Evolutionary conservation across 2,113 vertebrate genomes (phyloP).

Genomic region (Sceloporus undulatus): DNA sequence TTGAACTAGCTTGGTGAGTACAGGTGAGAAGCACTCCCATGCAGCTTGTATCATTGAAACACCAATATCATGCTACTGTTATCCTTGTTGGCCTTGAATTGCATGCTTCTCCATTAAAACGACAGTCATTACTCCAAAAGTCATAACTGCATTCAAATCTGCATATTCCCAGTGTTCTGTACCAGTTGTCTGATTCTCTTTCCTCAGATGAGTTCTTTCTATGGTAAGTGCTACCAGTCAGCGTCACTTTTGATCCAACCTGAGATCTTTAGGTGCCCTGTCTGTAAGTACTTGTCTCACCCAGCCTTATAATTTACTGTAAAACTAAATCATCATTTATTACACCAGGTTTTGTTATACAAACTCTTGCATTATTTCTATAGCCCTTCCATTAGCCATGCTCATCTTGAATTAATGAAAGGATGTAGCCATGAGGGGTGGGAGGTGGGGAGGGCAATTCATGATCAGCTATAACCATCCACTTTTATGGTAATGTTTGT

Average conservation of each 20-base stretch:
- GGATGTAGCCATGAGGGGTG: no score
- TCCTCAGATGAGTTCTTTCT: slow-evolving; percentile 67
- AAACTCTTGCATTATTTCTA: no score
- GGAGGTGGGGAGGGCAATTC: slow-evolving; percentile 3
- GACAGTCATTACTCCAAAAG: slow-evolving; percentile 50
- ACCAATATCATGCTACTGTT: neutral
- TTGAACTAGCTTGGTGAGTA: neutral
- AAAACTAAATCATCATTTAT: neutral
- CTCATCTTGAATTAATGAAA: no score
- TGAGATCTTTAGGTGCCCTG: slow-evolving; percentile 29
- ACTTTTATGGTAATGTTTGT: neutral
- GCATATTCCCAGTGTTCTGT: slow-evolving; percentile 56
- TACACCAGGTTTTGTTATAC: no score
- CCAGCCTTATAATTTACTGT: slow-evolving; percentile 28
- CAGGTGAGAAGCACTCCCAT: neutral
- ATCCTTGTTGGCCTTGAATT: slow-evolving; percentile 49
- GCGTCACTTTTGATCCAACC: slow-evolving; percentile 30
- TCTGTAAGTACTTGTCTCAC: neutral
- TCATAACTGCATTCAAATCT: slow-evolving; percentile 50
- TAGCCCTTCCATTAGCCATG: no score
- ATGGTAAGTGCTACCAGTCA: slow-evolving; percentile 69
- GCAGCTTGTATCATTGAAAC: no score
- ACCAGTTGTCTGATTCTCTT: slow-evolving; percentile 69
- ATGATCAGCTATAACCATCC: slow-evolving; percentile 10
- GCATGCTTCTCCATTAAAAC: slow-evolving; percentile 25